Evolutionary conservation across 2,888 invertebrate genomes (phyloP).

Genomic region (Spodoptera exigua): DNA sequence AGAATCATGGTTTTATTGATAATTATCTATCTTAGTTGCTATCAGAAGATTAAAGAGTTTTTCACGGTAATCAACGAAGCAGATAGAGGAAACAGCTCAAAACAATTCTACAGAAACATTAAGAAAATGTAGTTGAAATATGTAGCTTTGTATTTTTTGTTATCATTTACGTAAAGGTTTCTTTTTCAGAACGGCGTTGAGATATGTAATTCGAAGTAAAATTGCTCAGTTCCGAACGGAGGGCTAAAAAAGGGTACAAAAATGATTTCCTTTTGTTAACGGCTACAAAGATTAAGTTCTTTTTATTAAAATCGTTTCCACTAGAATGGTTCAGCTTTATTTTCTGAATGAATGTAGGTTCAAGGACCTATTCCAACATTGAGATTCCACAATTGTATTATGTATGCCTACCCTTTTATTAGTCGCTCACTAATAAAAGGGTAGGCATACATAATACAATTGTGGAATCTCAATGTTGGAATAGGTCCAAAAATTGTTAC

Average conservation of each 20-base stretch:
- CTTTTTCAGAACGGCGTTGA: slow-evolving; percentile 44
- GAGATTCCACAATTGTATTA: slow-evolving; percentile 39
- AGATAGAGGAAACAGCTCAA: too few species aligned
- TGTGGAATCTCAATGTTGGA: slow-evolving; percentile 50
- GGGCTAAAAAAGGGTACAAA: slow-evolving; percentile 54
- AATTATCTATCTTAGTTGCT: too few species aligned
- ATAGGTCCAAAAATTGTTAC: slow-evolving; percentile 49
- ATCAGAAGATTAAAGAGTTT: neutral
- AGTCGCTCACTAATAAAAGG: slow-evolving; percentile 37
- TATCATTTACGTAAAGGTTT: slow-evolving; percentile 22
- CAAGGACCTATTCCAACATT: slow-evolving; percentile 51
- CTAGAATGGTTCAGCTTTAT: slow-evolving; percentile 41
- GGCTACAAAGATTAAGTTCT: slow-evolving; percentile 56
- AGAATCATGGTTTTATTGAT: too few species aligned
- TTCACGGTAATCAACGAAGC: neutral
- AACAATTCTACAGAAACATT: neutral
- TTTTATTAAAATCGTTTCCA: slow-evolving; percentile 60
- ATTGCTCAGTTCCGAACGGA: slow-evolving; percentile 51
- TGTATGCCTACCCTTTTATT: slow-evolving; percentile 40
- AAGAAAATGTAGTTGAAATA: slow-evolving; percentile 6
- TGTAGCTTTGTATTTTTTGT: slow-evolving; percentile 1
- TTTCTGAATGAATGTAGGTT: slow-evolving; percentile 41
- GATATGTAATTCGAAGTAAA: slow-evolving; percentile 56
- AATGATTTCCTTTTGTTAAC: slow-evolving; percentile 58
- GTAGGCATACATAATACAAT: slow-evolving; percentile 38